phyloP scores from a whole-genome alignment of 2,113 vertebrate species.

The Mesitornis unicolor region DNA sequence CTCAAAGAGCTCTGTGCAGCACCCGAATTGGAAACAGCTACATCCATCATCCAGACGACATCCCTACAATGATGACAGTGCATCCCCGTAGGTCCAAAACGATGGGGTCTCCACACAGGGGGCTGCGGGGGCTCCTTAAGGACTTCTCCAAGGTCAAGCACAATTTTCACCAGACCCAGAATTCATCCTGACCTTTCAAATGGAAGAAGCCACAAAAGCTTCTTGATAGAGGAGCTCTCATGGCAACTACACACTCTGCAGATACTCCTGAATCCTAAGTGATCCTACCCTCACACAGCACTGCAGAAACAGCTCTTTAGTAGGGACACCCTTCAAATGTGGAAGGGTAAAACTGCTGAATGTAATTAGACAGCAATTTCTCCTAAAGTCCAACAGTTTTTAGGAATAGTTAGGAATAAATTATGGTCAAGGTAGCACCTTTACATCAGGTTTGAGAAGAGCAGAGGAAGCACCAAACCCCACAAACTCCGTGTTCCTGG shows the following conservation, averaged over 20 bases:
- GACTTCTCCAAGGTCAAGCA: neutral
- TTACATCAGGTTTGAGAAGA: neutral
- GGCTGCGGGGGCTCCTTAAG: neutral
- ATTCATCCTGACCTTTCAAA: neutral
- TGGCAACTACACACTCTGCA: neutral
- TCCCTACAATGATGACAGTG: neutral
- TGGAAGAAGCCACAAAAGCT: neutral
- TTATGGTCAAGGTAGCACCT: neutral
- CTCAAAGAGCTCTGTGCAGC: neutral
- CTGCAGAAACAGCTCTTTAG: neutral
- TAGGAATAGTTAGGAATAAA: no score
- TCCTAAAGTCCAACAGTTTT: neutral
- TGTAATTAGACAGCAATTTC: neutral
- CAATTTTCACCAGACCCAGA: neutral
- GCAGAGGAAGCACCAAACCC: neutral
- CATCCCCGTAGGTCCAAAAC: neutral
- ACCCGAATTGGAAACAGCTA: neutral
- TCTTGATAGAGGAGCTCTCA: neutral
- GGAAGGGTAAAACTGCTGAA: neutral
- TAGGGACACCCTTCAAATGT: neutral
- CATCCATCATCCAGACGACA: neutral
- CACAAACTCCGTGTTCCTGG: neutral
- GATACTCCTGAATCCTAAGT: neutral
- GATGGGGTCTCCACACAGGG: neutral
- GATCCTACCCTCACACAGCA: neutral